Conservation (phyloP, 1,140 invertebrate genomes). For the Philotrypesis tridentata region DNA sequence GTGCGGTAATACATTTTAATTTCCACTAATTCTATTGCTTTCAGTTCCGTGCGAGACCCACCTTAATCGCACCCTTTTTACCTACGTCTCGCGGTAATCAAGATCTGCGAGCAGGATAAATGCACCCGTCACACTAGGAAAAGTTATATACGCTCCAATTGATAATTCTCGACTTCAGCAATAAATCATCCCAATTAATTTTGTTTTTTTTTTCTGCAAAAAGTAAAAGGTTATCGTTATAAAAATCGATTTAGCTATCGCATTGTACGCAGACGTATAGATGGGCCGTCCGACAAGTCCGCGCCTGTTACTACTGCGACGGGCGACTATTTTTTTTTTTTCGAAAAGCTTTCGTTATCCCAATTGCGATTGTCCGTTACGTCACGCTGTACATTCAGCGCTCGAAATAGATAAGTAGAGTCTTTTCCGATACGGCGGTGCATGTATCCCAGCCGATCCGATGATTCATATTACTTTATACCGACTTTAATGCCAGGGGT, state of each 20-base stretch:
- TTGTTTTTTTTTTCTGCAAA: not conserved
- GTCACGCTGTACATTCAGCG: not conserved
- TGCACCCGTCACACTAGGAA: not conserved
- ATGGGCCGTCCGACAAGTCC: too few species aligned
- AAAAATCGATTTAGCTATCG: too few species aligned
- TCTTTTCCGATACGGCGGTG: not conserved
- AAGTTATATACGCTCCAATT: constrained; percentile 5
- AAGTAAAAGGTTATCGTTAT: not conserved
- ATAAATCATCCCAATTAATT: not conserved
- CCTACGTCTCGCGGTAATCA: constrained; percentile 12
- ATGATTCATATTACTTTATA: constrained; percentile 6
- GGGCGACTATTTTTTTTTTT: too few species aligned
- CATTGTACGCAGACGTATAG: too few species aligned
- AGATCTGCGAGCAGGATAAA: constrained; percentile 9
- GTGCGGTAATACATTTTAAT: constrained; percentile 23
- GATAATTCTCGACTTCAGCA: not conserved
- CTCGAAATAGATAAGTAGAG: not conserved
- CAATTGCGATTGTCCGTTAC: not conserved
- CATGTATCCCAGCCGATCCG: not conserved
- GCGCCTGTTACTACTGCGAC: too few species aligned
- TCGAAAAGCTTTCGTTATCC: not conserved
- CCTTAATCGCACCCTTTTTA: constrained; percentile 22
- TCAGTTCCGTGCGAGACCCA: constrained; percentile 8
- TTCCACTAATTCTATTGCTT: constrained; percentile 23
- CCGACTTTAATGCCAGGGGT: constrained; percentile 1